These are phyloP conservation scores for Drosophila kambysellisi DNA, from an alignment of 2,888 invertebrate genomes.

Conservation along the genomic window DNA sequence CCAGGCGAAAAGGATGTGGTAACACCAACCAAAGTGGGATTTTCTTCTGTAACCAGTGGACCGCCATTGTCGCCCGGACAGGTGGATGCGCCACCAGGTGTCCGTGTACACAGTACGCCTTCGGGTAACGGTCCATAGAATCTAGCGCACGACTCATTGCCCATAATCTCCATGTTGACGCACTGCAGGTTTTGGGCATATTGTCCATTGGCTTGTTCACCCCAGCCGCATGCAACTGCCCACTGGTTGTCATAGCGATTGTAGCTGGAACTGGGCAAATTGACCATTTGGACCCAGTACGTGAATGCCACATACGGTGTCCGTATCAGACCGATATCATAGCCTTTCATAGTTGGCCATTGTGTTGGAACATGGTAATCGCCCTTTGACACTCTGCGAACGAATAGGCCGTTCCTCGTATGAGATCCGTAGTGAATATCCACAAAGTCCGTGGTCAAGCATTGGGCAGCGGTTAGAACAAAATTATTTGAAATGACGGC, in stretches of 20 bases:
- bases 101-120: slow-evolving; percentile 63
- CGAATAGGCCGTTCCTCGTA: slow-evolving; percentile 22
- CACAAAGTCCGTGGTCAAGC: slow-evolving; percentile 50
- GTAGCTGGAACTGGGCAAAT: slow-evolving; percentile 48
- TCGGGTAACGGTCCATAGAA: slow-evolving; percentile 32
- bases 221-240: slow-evolving; percentile 85
- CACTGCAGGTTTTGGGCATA: slow-evolving; percentile 76
- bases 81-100: slow-evolving; percentile 52
- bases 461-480: slow-evolving; percentile 53
- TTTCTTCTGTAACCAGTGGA: slow-evolving; percentile 67
- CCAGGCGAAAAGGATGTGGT: slow-evolving; percentile 48
- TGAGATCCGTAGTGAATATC: slow-evolving; percentile 62
- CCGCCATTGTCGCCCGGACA: slow-evolving; percentile 82
- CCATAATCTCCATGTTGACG: slow-evolving; percentile 77
- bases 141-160: slow-evolving; percentile 71
- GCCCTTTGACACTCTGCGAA: slow-evolving; percentile 34
- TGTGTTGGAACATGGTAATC: slow-evolving; percentile 10
- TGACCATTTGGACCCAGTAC: slow-evolving; percentile 32
- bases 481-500: slow-evolving; percentile 37
- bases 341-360: slow-evolving; percentile 35
- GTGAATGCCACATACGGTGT: slow-evolving; percentile 51
- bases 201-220: slow-evolving; percentile 64
- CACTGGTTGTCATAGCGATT: slow-evolving; percentile 67
- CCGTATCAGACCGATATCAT: slow-evolving; percentile 73
- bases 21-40: slow-evolving; percentile 66